A percentile compares a stretch with the other conserved stretches of the same genome.
These are phyloP conservation scores for Geotrupes spiniger DNA, from an alignment of 2,888 invertebrate species.

Conservation along the genomic window DNA sequence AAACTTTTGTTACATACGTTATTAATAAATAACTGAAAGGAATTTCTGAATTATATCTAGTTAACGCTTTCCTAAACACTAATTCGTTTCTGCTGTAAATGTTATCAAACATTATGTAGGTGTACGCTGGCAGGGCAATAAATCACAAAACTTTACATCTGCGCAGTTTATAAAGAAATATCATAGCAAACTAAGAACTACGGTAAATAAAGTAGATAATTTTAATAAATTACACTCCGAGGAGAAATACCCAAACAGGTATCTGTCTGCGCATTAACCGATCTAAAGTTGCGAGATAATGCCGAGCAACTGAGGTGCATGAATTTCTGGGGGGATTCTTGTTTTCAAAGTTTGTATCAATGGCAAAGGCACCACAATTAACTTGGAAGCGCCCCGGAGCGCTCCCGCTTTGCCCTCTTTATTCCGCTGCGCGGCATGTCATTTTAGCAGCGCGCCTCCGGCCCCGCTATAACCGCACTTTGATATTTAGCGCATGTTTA, in stretches of 20 bases:
- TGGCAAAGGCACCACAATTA: constrained; percentile 34
- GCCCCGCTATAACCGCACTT: constrained; percentile 11
- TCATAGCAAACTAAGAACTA: constrained; percentile 1
- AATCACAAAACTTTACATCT: too few relatives aligned
- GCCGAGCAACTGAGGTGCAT: constrained; percentile 18
- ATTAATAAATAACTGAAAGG: too few relatives aligned
- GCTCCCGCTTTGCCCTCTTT: constrained; percentile 12
- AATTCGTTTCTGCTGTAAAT: too few relatives aligned
- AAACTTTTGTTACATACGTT: too few relatives aligned
- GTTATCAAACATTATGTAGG: too few relatives aligned
- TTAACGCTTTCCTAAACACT: too few relatives aligned
- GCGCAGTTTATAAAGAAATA: background rate
- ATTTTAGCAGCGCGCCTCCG: constrained; percentile 14
- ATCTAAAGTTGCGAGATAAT: constrained; percentile 16
- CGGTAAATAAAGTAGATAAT: constrained; percentile 8
- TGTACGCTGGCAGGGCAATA: too few relatives aligned
- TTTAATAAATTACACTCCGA: constrained; percentile 4
- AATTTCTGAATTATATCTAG: too few relatives aligned
- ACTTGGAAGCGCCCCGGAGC: constrained; percentile 34
- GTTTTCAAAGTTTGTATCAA: constrained; percentile 33
- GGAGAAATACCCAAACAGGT: constrained; percentile 1
- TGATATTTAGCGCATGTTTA: constrained; percentile 15
- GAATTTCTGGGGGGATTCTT: constrained; percentile 26
- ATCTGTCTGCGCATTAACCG: constrained; percentile 9
- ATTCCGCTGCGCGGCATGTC: constrained; percentile 9